A percentile compares a stretch with the other conserved stretches of the same genome.
Evolutionary conservation across 2,113 vertebrate species (phyloP).

Genomic region (Hyla sarda): DNA sequence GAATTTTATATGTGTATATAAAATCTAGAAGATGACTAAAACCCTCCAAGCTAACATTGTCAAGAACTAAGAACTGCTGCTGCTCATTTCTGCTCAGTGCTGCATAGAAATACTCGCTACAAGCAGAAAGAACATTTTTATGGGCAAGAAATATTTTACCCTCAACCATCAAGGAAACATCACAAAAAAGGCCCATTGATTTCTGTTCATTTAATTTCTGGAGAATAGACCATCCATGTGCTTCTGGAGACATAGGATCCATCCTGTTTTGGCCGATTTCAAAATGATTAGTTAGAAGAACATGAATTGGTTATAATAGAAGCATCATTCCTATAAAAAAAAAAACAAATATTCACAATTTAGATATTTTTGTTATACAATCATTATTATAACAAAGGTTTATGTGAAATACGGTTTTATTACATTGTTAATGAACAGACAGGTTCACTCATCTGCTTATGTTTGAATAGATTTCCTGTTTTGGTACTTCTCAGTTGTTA

Average conservation of each 20-base stretch:
- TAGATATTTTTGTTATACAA: not conserved
- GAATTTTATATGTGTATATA: slow-evolving; percentile 58
- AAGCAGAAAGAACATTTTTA: slow-evolving; percentile 60
- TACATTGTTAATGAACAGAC: no score
- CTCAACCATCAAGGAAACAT: slow-evolving; percentile 58
- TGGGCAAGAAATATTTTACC: slow-evolving; percentile 60
- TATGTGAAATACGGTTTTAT: no score
- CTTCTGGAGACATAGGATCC: slow-evolving; percentile 50
- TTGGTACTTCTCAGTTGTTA: no score
- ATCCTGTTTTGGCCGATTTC: not conserved
- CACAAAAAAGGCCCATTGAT: slow-evolving; percentile 60
- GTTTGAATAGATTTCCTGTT: no score
- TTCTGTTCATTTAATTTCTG: slow-evolving; percentile 60
- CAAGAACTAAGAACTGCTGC: slow-evolving; percentile 56
- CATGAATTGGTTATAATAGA: not conserved
- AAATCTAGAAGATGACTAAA: slow-evolving; percentile 61
- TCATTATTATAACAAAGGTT: not conserved
- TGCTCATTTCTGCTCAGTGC: slow-evolving; percentile 56
- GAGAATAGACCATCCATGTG: slow-evolving; percentile 54
- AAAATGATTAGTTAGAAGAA: not conserved
- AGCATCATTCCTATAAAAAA: not conserved
- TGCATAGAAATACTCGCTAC: slow-evolving; percentile 55
- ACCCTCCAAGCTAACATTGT: slow-evolving; percentile 52
- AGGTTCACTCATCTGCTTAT: no score
- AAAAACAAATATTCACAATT: not conserved